Percentiles rank a stretch among this genome's conserved stretches.
These are phyloP conservation scores for Plumapathes pennacea DNA, from an alignment of 92 coral and sea anemone genomes.

Conservation along the genomic window DNA sequence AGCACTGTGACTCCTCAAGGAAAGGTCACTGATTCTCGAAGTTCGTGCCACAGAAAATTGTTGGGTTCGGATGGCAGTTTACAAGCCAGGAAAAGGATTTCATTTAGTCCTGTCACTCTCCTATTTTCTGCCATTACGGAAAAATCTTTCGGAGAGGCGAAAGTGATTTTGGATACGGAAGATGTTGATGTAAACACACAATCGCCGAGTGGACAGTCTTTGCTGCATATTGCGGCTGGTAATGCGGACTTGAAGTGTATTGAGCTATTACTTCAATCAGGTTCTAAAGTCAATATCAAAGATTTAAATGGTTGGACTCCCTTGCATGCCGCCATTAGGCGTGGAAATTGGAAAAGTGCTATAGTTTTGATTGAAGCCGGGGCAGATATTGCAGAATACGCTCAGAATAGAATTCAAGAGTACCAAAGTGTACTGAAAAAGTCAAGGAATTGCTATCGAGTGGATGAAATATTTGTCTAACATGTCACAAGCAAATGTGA, in stretches of 20 bases:
- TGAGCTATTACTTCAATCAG: slow-evolving; percentile 69
- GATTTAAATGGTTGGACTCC: slow-evolving; percentile 78
- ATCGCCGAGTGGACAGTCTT: slow-evolving; percentile 83
- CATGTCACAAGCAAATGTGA: too few relatives aligned
- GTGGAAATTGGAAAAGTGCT: slow-evolving; percentile 88
- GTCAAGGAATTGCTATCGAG: slow-evolving; percentile 65
- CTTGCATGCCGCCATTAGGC: slow-evolving; percentile 66
- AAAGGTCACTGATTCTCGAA: slow-evolving; percentile 3
- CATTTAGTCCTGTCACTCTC: slow-evolving; percentile 68
- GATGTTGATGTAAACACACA: slow-evolving; percentile 65
- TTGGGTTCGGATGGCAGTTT: slow-evolving; percentile 37
- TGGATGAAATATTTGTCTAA: slow-evolving; percentile 80
- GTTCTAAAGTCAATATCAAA: slow-evolving; percentile 56
- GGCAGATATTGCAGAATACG: slow-evolving; percentile 76
- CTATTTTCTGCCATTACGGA: slow-evolving; percentile 75
- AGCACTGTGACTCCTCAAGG: slow-evolving; percentile 9
- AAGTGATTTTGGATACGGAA: slow-evolving; percentile 51
- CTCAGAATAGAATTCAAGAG: slow-evolving; percentile 69
- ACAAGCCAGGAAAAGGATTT: slow-evolving; percentile 59
- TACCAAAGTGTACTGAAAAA: slow-evolving; percentile 59
- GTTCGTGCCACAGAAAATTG: slow-evolving; percentile 42
- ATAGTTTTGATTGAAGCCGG: slow-evolving; percentile 80
- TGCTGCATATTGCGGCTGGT: slow-evolving; percentile 78
- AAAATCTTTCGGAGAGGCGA: slow-evolving; percentile 68
- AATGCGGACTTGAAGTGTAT: slow-evolving; percentile 77